These are phyloP conservation scores for Xenotilapia flavipinnis DNA, from an alignment of 2,113 vertebrate genomes.

Conservation along the genomic window DNA sequence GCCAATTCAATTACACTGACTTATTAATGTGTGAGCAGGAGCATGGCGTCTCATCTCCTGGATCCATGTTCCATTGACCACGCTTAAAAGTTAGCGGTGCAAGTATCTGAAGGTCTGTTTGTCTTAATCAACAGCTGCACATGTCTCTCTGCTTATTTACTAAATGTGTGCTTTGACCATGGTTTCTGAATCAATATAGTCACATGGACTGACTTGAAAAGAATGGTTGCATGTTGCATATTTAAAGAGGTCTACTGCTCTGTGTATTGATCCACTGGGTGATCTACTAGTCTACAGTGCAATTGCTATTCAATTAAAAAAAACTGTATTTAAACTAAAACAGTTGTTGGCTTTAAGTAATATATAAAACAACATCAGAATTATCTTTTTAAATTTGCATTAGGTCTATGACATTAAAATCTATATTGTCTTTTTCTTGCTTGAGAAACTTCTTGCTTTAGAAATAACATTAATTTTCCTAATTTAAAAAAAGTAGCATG, in stretches of 20 bases:
- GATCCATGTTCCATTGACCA: conserved; percentile 23
- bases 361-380: not conserved
- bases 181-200: conserved; percentile 20
- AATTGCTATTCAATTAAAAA: not conserved
- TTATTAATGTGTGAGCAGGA: conserved; percentile 30
- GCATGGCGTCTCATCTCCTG: not conserved
- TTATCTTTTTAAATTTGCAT: not conserved
- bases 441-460: not conserved
- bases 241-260: not conserved
- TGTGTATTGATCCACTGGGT: not conserved
- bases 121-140: conserved; percentile 28
- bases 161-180: not conserved
- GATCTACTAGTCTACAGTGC: not conserved
- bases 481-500: not conserved
- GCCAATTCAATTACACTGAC: conserved; percentile 12
- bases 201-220: conserved; percentile 10
- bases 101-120: conserved; percentile 16
- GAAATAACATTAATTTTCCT: not conserved
- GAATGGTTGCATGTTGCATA: conserved; percentile 15
- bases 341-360: not conserved
- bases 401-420: not conserved
- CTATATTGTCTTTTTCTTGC: not conserved
- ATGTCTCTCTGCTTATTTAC: conserved; percentile 2
- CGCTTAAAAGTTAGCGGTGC: not conserved
- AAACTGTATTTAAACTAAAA: not conserved